phyloP scores from a whole-genome alignment of 2,888 invertebrate genomes.

The Rhagium mordax region DNA sequence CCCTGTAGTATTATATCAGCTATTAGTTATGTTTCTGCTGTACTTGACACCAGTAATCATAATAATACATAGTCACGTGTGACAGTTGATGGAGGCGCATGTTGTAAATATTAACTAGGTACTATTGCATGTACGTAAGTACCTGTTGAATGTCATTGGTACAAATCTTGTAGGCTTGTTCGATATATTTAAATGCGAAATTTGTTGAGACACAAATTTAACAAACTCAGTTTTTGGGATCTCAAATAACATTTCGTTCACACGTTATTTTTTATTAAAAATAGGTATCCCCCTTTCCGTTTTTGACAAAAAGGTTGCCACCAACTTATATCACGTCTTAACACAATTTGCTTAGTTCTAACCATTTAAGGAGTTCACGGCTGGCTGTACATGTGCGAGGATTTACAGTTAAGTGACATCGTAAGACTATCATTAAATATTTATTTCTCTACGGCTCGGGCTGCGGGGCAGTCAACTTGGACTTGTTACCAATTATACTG shows the following conservation, averaged over 20 bases:
- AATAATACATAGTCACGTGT: slow-evolving; percentile 13
- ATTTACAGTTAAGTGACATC: slow-evolving; percentile 38
- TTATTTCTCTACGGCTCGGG: slow-evolving; percentile 6
- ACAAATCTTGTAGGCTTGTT: neutral
- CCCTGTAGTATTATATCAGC: no score
- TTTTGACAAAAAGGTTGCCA: no score
- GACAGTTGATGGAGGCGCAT: neutral
- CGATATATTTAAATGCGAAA: no score
- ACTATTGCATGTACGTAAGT: neutral
- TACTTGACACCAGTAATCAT: neutral
- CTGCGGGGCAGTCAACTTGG: slow-evolving; percentile 14
- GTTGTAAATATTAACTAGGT: neutral
- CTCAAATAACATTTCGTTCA: no score
- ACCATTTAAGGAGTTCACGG: neutral
- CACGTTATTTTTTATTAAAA: no score
- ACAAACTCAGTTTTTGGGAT: no score
- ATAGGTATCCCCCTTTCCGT: no score
- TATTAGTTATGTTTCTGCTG: no score
- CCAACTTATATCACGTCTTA: no score
- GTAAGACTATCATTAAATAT: slow-evolving; percentile 18
- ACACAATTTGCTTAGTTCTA: neutral
- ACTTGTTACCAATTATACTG: neutral
- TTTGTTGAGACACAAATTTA: no score
- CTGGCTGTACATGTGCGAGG: neutral
- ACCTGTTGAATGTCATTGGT: neutral